Percentiles rank a stretch among this genome's conserved stretches.
Conservation (phyloP, 2,113 vertebrate genomes). For the Dicentrarchus labrax region DNA sequence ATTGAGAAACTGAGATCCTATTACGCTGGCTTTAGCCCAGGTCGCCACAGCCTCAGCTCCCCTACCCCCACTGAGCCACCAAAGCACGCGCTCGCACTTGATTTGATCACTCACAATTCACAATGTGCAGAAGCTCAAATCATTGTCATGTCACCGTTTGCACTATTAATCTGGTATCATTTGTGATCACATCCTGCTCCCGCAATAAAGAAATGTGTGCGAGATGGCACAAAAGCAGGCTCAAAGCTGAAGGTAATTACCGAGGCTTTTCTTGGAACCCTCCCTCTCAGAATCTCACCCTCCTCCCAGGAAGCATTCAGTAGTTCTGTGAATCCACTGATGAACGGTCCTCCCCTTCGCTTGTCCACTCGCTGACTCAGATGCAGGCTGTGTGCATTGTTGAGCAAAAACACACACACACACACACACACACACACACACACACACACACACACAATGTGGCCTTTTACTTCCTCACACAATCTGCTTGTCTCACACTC, state of each 20-base stretch:
- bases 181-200: constrained; percentile 23
- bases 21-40: constrained; percentile 75
- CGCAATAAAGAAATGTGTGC: constrained; percentile 49
- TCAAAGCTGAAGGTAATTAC: constrained; percentile 88
- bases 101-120: constrained; percentile 31
- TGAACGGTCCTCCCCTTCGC: constrained; percentile 80
- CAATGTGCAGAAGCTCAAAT: constrained; percentile 19
- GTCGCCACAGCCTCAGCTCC: constrained; percentile 46
- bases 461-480: constrained; percentile 55
- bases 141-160: background rate
- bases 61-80: constrained; percentile 49
- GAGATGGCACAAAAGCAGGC: constrained; percentile 74
- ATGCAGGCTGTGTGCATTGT: constrained; percentile 70
- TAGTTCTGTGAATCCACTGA: constrained; percentile 85
- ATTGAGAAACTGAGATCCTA: constrained; percentile 77
- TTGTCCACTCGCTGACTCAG: constrained; percentile 76
- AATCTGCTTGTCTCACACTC: constrained; percentile 34
- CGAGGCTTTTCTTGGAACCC: constrained; percentile 86
- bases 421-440: constrained; percentile 3
- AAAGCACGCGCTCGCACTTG: constrained; percentile 5
- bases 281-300: constrained; percentile 81
- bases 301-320: constrained; percentile 86
- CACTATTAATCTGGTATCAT: constrained; percentile 50
- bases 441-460: constrained; percentile 26
- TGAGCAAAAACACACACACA: constrained; percentile 60